Conservation (phyloP, 2,113 vertebrate genomes). For the Columbina picui region DNA sequence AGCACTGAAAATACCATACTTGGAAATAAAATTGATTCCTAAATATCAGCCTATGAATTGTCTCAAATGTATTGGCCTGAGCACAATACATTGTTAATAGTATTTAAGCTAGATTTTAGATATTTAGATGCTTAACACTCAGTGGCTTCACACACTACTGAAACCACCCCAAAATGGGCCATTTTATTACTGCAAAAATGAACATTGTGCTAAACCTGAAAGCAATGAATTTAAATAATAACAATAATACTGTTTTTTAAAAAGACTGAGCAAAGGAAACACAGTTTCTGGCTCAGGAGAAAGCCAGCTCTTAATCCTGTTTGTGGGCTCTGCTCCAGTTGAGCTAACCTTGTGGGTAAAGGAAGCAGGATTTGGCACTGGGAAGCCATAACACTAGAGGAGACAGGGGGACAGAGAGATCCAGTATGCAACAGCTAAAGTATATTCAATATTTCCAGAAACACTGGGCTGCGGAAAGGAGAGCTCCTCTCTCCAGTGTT, state of each 20-base stretch:
- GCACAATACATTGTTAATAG: background rate
- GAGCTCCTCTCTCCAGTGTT: background rate
- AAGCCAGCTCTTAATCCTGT: constrained; percentile 10
- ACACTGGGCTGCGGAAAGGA: background rate
- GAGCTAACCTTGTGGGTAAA: background rate
- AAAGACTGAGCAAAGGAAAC: background rate
- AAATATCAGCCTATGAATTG: background rate
- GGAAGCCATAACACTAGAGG: background rate
- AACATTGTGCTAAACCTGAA: background rate
- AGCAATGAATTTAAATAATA: background rate
- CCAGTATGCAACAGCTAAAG: background rate
- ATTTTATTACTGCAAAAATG: background rate
- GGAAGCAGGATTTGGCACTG: constrained; percentile 9
- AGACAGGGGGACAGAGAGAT: background rate
- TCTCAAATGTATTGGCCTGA: background rate
- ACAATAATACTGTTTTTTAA: too few species aligned
- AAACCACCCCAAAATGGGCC: background rate
- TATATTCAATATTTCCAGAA: background rate
- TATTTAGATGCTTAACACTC: background rate
- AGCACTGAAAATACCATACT: background rate
- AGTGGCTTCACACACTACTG: background rate
- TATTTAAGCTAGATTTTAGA: background rate
- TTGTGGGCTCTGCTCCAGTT: constrained; percentile 41
- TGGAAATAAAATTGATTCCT: background rate
- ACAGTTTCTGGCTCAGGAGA: background rate